Evolutionary conservation across 2,113 vertebrate species (phyloP).

Genomic region (Lanius collurio): DNA sequence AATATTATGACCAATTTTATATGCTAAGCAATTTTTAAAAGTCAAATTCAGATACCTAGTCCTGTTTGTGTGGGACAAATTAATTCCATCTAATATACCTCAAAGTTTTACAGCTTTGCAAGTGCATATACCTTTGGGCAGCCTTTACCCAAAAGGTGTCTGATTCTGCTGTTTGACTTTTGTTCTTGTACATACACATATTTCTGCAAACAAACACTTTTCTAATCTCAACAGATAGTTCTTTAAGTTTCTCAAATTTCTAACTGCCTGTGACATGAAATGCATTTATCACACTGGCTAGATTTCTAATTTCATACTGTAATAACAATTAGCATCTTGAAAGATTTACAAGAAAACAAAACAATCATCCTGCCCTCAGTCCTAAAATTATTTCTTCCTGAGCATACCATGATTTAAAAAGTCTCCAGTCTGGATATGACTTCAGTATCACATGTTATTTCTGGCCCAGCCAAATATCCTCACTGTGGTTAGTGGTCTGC

Average conservation of each 20-base stretch:
- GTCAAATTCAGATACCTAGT: not conserved
- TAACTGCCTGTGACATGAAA: not conserved
- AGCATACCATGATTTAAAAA: not conserved
- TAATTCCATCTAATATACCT: not conserved
- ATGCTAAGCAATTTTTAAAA: not conserved
- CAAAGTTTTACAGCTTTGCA: not conserved
- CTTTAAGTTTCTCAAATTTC: not conserved
- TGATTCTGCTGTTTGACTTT: not conserved
- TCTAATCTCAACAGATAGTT: not conserved
- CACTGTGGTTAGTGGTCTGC: not conserved
- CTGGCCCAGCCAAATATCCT: not conserved
- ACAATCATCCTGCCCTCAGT: not conserved
- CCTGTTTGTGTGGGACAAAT: not conserved
- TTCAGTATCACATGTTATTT: conserved; percentile 14
- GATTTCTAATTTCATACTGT: not conserved
- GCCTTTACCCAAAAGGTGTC: not conserved
- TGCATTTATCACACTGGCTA: not conserved
- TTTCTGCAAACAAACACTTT: not conserved
- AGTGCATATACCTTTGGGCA: not conserved
- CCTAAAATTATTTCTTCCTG: not conserved
- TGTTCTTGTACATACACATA: not conserved
- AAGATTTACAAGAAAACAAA: not conserved
- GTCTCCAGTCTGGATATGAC: not conserved
- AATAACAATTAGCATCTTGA: not conserved
- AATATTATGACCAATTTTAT: not conserved